Base-by-base conservation (phyloP, 2,797 vertebrate genomes). In the Coilia nasus region DNA sequence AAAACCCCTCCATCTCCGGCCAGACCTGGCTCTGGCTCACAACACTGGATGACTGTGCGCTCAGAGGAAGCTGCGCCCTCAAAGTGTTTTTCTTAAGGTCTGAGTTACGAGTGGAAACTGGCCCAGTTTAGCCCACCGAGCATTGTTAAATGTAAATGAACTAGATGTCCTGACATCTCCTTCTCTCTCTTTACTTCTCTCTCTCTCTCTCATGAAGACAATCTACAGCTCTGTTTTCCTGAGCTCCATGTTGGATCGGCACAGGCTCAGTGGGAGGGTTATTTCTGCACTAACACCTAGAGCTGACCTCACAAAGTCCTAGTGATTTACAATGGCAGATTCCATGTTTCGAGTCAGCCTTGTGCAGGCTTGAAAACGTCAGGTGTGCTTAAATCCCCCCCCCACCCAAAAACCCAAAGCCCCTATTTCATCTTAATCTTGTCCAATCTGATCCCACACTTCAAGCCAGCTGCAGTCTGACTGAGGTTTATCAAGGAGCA, bases 61-160 rank as follows among this genome's bases (percentile, higher is more conserved):
- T 78, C 71, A 78, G 44, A 78, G 71, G 71, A 78, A 44, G 71
- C 71, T 78, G 71, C 71, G 21, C 71, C 71, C 71, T 41, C 15
- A 44, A 78, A 78, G 17, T 78, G 31, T 44, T 78, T 78, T 78
- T 78, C 35, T 44, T 44, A 3, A 15, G 15, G 31, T 15, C 31
- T 44, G 71, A 44, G 71, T 44, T 44, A 78, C 17, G 31, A 10
- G 35, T 21, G 71, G 71, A 31, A 41, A 78, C 71, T 44, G 71
- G 35, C 71, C 31, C 71, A 44, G 12, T 44, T 41, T 78, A 78
- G 21, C 31, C 31, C 71, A 0, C 31, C 44, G 31, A 78, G 71
- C 6, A 44, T 44, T 78, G 31, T 78, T 41, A 78, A 78, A 78
- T 78, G 71, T 21, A 78, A 78, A 78, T 78, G 31, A 19, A 41